Conservation (phyloP, 2,888 invertebrate genomes). For the Drosophila kambysellisi region DNA sequence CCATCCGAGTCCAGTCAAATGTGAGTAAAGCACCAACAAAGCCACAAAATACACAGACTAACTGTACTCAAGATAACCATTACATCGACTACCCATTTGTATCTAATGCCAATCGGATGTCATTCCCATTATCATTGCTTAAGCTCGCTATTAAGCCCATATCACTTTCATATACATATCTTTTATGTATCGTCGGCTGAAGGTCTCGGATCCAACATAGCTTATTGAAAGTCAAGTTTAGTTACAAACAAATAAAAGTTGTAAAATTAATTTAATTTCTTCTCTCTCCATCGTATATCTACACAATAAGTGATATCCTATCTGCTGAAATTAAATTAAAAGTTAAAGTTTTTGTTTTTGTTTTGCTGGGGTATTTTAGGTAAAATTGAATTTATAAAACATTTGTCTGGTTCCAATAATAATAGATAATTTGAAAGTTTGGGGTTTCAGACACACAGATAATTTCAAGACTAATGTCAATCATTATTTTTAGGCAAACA, state of each 20-base stretch:
- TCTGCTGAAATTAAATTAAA: not conserved
- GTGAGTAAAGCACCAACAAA: constrained; percentile 71
- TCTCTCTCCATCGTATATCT: not conserved
- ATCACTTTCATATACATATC: not conserved
- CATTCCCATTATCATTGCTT: constrained; percentile 8
- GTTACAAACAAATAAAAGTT: not conserved
- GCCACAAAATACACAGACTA: not conserved
- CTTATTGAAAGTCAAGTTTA: not conserved
- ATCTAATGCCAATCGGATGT: constrained; percentile 25
- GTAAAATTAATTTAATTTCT: not conserved
- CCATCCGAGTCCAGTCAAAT: constrained; percentile 85
- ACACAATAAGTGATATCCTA: not conserved
- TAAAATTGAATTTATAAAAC: not conserved
- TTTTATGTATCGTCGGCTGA: not conserved
- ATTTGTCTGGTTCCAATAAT: not conserved
- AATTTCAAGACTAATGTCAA: not conserved
- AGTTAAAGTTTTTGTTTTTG: not conserved
- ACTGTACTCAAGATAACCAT: not conserved
- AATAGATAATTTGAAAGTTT: not conserved
- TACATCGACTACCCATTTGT: constrained; percentile 13
- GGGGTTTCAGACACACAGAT: not conserved
- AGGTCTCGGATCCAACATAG: not conserved
- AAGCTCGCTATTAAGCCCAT: not conserved
- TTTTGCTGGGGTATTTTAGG: not conserved
- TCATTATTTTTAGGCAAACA: constrained; percentile 82